Evolutionary conservation across 2,797 vertebrate species (phyloP).

Genomic region (Hypotaenidia okinawae): DNA sequence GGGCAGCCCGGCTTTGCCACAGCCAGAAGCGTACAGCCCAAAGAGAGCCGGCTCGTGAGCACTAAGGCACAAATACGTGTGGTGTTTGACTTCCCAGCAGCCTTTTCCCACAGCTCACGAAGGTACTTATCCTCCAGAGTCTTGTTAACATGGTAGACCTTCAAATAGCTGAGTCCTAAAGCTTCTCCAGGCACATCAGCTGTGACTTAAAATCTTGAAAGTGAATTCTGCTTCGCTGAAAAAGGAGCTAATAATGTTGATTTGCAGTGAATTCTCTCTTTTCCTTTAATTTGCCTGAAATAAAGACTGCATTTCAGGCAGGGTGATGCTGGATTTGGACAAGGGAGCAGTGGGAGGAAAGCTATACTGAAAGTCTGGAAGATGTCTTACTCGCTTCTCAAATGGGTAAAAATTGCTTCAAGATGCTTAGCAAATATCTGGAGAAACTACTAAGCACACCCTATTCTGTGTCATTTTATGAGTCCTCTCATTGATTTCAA

Average conservation of each 20-base stretch:
- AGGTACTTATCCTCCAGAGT: background rate
- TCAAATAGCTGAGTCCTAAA: constrained; percentile 21
- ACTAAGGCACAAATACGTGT: background rate
- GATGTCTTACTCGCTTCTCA: background rate
- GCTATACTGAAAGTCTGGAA: background rate
- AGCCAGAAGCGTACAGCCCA: background rate
- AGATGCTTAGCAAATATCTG: background rate
- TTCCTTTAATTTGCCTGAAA: constrained; percentile 22
- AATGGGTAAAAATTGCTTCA: background rate
- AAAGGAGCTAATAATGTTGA: constrained; percentile 13
- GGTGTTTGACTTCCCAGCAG: background rate
- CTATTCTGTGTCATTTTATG: background rate
- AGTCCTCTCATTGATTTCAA: background rate
- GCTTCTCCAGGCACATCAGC: constrained; percentile 23
- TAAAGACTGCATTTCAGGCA: constrained; percentile 13
- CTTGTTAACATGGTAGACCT: background rate
- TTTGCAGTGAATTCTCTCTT: background rate
- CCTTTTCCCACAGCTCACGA: constrained; percentile 4
- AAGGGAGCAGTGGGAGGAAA: background rate
- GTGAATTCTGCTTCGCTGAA: background rate
- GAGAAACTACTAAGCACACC: background rate
- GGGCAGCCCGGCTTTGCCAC: background rate
- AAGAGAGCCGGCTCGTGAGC: background rate
- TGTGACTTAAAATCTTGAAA: constrained; percentile 25
- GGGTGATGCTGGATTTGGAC: background rate